A percentile compares a stretch with the other conserved stretches of the same genome.
These are phyloP conservation scores for Struthidea cinerea DNA, from an alignment of 2,113 vertebrate genomes.

Conservation along the genomic window DNA sequence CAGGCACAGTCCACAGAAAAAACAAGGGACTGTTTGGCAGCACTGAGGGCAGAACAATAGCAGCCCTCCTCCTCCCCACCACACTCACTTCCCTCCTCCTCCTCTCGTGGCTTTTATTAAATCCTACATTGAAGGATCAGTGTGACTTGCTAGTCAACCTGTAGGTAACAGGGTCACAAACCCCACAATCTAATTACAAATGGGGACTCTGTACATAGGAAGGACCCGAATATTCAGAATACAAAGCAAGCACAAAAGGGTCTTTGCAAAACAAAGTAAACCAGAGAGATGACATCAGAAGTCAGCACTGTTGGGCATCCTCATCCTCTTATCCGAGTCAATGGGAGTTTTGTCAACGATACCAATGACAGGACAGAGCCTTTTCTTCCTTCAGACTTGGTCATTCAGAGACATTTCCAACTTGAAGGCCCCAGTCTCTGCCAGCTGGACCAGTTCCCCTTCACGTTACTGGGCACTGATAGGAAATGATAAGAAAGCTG, in stretches of 20 bases:
- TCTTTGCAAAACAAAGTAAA: constrained; percentile 31
- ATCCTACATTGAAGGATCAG: not conserved
- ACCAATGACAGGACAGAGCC: not conserved
- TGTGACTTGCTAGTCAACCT: not conserved
- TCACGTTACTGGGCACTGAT: not conserved
- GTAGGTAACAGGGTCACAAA: not conserved
- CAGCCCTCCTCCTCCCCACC: constrained; percentile 40
- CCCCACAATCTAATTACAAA: not conserved
- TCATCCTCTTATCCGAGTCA: not conserved
- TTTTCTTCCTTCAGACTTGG: not conserved
- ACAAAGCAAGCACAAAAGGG: constrained; percentile 7
- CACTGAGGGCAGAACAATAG: constrained; percentile 42
- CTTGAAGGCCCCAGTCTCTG: not conserved
- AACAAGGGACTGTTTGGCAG: constrained; percentile 35
- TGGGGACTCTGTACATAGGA: not conserved
- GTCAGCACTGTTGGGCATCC: not conserved
- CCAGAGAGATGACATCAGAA: constrained; percentile 34
- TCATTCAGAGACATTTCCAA: not conserved
- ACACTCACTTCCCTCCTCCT: not conserved
- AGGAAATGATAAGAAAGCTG: not conserved
- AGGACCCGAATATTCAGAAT: not conserved
- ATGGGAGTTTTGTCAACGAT: constrained; percentile 26
- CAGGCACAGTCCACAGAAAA: constrained; percentile 7
- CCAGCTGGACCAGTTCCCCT: not conserved
- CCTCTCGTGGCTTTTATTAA: not conserved